Evolutionary conservation across 2,888 invertebrate genomes (phyloP).

Genomic region (Lamellibrachia columna): DNA sequence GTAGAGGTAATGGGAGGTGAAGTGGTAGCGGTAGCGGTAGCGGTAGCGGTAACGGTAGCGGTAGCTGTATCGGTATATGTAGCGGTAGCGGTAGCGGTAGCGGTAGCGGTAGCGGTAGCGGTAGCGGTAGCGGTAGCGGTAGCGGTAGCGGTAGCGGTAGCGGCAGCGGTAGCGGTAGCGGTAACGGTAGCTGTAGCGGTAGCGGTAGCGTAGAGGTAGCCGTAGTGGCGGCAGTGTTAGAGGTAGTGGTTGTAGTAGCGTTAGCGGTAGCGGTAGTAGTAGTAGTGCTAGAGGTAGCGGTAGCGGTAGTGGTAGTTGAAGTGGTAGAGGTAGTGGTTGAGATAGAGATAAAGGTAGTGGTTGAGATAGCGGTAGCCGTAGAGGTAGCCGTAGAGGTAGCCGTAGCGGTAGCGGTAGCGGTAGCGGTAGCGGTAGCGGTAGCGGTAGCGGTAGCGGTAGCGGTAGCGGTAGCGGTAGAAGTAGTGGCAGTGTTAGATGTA

Average conservation of each 20-base stretch:
- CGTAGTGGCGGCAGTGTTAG: no score
- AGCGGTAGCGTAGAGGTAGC: no score
- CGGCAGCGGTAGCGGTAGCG: constrained; percentile 17
- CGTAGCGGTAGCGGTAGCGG: constrained; percentile 32
- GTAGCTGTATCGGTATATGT: no score
- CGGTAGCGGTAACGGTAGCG: constrained; percentile 21
- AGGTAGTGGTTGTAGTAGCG: no score
- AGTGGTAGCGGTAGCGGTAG: constrained; percentile 18
- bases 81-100: constrained; percentile 19
- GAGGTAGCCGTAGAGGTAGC: constrained; percentile 21
- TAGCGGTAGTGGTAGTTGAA: neutral
- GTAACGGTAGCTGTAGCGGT: no score
- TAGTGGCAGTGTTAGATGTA: no score
- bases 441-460: constrained; percentile 26
- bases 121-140: neutral
- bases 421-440: constrained; percentile 29
- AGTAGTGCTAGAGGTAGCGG: neutral
- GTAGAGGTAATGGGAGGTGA: no score
- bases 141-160: neutral
- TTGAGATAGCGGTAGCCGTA: neutral
- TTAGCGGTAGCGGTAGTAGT: constrained; percentile 8
- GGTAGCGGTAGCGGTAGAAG: constrained; percentile 32
- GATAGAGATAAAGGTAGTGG: no score
- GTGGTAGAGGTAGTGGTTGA: no score
- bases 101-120: constrained; percentile 1